These are phyloP conservation scores for Ara ararauna DNA, from an alignment of 2,797 vertebrate species.

Conservation along the genomic window DNA sequence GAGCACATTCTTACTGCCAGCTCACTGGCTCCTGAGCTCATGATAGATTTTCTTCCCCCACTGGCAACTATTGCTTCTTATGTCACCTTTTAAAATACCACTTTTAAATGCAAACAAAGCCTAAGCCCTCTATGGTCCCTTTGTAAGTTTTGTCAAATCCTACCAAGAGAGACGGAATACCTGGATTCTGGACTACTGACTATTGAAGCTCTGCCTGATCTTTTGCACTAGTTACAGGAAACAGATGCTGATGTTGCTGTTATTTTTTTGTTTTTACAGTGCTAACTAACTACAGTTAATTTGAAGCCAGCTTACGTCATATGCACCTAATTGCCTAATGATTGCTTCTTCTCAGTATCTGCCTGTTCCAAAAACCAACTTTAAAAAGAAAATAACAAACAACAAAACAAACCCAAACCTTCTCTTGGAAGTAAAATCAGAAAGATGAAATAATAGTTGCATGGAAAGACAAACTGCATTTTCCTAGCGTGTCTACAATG, in stretches of 20 bases:
- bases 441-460: neutral
- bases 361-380: neutral
- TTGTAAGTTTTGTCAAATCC: neutral
- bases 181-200: neutral
- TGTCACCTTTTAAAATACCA: neutral
- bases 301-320: neutral
- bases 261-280: neutral
- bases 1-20: neutral
- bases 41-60: fast-evolving
- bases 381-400: neutral
- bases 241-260: neutral
- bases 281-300: neutral
- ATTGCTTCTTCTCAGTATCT: neutral
- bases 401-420: neutral
- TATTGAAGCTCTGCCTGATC: neutral
- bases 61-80: neutral
- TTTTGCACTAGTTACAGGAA: neutral
- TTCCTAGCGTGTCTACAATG: neutral
- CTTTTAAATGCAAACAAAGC: neutral
- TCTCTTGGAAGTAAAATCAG: neutral
- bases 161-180: neutral
- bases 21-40: neutral
- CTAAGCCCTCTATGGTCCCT: neutral
- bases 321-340: neutral
- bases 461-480: neutral